Percentiles rank a stretch among this genome's conserved stretches.
phyloP scores from a whole-genome alignment of 2,113 vertebrate species.

The Zeus faber region DNA sequence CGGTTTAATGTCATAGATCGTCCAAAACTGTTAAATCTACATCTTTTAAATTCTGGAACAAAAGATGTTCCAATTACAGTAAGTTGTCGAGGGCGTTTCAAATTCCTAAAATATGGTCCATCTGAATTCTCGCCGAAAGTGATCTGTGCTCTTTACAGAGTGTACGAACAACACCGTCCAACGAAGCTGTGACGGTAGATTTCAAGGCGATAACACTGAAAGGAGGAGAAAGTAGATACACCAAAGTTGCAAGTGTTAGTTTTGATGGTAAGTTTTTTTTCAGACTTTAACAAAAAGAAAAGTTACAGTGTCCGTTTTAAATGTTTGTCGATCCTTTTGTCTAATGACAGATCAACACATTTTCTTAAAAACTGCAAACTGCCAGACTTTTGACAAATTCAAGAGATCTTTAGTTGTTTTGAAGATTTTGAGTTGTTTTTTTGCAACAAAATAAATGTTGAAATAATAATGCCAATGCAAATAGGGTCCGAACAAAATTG shows the following conservation, averaged over 20 bases:
- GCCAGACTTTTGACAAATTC: background rate
- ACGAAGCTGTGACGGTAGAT: constrained; percentile 90
- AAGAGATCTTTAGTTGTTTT: background rate
- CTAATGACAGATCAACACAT: no score
- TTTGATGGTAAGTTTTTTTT: constrained; percentile 88
- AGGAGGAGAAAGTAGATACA: constrained; percentile 95
- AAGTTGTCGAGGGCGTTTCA: constrained; percentile 50
- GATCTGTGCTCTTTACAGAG: constrained; percentile 74
- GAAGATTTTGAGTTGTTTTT: background rate
- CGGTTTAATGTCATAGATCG: constrained; percentile 77
- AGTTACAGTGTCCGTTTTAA: background rate
- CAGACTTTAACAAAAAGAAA: background rate
- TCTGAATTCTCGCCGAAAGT: background rate
- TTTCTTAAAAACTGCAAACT: no score
- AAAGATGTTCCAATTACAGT: constrained; percentile 99
- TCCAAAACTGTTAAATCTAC: constrained; percentile 95
- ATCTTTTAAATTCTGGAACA: constrained; percentile 98
- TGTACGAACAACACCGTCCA: constrained; percentile 92
- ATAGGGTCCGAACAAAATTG: no score
- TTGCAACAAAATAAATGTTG: no score
- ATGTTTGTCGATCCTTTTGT: no score
- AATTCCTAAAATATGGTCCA: background rate
- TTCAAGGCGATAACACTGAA: constrained; percentile 95
- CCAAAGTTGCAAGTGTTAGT: constrained; percentile 97
- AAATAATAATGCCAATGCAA: no score